phyloP scores from a whole-genome alignment of 2,113 vertebrate genomes.

The Dinomys branickii region DNA sequence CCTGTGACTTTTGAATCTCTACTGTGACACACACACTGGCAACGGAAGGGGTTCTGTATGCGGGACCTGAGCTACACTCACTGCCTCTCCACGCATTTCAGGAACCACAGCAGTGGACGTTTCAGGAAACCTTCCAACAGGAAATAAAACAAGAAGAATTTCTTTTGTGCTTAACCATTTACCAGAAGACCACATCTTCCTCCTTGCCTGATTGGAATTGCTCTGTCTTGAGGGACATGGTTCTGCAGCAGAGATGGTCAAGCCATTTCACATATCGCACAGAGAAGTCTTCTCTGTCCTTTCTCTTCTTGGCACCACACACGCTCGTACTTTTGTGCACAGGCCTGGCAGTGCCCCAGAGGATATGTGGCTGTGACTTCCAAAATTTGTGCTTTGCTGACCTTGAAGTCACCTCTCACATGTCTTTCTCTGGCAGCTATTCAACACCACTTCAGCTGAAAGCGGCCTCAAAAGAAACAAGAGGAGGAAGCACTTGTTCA shows the following conservation, averaged over 20 bases:
- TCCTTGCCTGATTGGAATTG: conserved; percentile 37
- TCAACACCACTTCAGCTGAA: conserved; percentile 34
- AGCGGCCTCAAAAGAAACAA: conserved; percentile 41
- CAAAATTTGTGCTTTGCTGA: conserved; percentile 34
- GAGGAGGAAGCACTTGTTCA: not conserved
- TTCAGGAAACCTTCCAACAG: conserved; percentile 24
- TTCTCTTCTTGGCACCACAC: not conserved
- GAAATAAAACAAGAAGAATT: not conserved
- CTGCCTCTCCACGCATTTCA: not conserved
- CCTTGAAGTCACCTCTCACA: conserved; percentile 5
- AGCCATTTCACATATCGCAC: not conserved
- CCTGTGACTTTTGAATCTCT: not conserved
- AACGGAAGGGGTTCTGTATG: not conserved
- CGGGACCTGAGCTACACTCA: not conserved
- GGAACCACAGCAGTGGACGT: not conserved
- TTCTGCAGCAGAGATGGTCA: not conserved
- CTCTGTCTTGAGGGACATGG: not conserved
- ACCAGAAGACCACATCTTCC: not conserved
- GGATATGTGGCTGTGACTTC: not conserved
- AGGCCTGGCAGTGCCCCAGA: not conserved
- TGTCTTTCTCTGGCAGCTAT: conserved; percentile 14
- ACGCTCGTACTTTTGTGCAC: not conserved
- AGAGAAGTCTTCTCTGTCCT: not conserved
- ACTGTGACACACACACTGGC: not conserved
- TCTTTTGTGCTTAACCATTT: not conserved